Evolutionary conservation across 2,797 vertebrate species (phyloP).

Genomic region (Hyperoplus lanceolatus): DNA sequence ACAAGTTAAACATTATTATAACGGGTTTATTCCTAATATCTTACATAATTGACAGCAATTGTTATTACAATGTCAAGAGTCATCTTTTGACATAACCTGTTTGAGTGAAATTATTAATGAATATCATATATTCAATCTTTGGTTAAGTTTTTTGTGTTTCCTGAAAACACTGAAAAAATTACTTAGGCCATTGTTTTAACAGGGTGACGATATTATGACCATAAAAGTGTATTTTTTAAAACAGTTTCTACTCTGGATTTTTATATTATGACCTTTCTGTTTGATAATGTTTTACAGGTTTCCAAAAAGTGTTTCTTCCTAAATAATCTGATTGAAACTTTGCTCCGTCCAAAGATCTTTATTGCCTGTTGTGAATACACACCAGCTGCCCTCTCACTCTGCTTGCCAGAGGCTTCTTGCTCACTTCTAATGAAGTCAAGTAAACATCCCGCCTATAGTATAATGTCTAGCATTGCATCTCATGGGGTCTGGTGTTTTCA

Average conservation of each 20-base stretch:
- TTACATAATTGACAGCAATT: too few relatives aligned
- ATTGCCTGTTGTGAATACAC: constrained; percentile 36
- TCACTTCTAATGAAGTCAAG: constrained; percentile 55
- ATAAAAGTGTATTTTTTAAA: constrained; percentile 3
- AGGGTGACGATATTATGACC: not conserved
- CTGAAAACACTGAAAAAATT: too few relatives aligned
- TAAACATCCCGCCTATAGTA: constrained; percentile 59
- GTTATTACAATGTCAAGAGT: too few relatives aligned
- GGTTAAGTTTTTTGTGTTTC: too few relatives aligned
- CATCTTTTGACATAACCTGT: too few relatives aligned
- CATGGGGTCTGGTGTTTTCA: constrained; percentile 29
- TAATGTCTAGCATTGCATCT: constrained; percentile 43
- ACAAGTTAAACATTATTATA: too few relatives aligned
- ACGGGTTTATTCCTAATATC: too few relatives aligned
- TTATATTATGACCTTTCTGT: not conserved
- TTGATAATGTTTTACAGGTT: constrained; percentile 21
- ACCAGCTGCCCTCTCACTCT: constrained; percentile 44
- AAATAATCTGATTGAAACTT: constrained; percentile 29
- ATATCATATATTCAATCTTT: too few relatives aligned
- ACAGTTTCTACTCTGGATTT: not conserved
- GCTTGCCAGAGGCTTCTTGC: constrained; percentile 50
- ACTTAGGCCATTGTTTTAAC: too few relatives aligned
- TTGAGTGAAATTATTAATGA: too few relatives aligned
- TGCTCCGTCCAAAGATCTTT: constrained; percentile 18
- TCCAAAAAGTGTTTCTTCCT: constrained; percentile 12